A percentile compares a stretch with the other conserved stretches of the same genome.
Conservation (phyloP, 1,140 invertebrate species). For the Orchesella cincta region DNA sequence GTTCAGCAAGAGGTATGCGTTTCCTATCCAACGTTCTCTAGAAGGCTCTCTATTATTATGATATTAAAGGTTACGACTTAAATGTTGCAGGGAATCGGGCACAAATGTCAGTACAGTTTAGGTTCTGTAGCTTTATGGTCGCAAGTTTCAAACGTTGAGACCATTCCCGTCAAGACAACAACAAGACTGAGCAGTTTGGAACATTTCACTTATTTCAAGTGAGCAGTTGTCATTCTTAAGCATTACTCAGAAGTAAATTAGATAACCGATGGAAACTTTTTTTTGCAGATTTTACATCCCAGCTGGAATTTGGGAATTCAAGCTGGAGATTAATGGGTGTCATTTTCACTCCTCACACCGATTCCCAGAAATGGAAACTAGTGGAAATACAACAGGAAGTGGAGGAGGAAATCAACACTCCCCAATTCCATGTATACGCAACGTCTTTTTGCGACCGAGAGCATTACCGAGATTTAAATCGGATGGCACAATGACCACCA, state of each 20-base stretch:
- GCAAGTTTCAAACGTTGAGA: constrained; percentile 56
- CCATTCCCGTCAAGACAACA: constrained; percentile 56
- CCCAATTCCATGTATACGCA: constrained; percentile 56
- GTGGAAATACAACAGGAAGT: not conserved
- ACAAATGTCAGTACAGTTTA: constrained; percentile 61
- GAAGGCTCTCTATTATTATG: not conserved
- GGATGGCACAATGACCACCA: constrained; percentile 51
- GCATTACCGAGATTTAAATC: constrained; percentile 57
- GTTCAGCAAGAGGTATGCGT: constrained; percentile 61
- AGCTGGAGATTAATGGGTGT: constrained; percentile 59
- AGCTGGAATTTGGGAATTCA: constrained; percentile 59
- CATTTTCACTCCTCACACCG: constrained; percentile 52
- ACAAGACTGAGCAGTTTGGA: constrained; percentile 55
- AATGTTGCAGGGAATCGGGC: constrained; percentile 54
- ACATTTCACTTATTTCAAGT: constrained; percentile 60
- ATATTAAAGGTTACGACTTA: not conserved
- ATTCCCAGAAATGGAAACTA: constrained; percentile 38
- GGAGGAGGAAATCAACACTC: constrained; percentile 28
- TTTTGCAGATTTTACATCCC: constrained; percentile 60
- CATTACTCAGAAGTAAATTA: not conserved
- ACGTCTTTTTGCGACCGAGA: constrained; percentile 56
- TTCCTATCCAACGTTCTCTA: constrained; percentile 33
- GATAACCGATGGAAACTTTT: constrained; percentile 35
- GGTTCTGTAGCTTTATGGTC: constrained; percentile 62
- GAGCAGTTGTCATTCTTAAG: constrained; percentile 36